Conservation (phyloP, 2,113 vertebrate genomes). For the Uria aalge region DNA sequence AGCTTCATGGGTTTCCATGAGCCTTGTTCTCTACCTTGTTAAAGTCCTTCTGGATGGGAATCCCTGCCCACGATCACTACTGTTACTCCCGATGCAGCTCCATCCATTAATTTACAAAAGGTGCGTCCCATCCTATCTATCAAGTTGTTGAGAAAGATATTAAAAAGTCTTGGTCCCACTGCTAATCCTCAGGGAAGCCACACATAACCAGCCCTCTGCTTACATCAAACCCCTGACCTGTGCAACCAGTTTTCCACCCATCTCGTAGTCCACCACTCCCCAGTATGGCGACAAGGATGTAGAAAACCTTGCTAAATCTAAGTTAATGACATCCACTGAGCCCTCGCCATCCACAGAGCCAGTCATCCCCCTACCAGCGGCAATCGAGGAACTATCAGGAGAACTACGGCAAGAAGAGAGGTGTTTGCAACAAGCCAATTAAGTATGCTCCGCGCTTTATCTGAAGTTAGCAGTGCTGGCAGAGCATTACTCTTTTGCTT, state of each 20-base stretch:
- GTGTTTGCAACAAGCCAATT: neutral
- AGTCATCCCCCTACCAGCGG: no score
- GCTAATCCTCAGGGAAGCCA: neutral
- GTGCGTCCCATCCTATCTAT: neutral
- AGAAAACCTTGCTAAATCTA: neutral
- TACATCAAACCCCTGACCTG: neutral
- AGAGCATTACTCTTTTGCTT: neutral
- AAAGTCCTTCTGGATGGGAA: neutral
- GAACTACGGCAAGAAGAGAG: neutral
- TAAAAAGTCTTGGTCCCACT: neutral
- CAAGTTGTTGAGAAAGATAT: neutral
- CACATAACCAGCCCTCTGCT: neutral
- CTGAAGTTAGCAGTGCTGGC: neutral
- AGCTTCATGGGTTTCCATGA: neutral
- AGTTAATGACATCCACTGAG: neutral
- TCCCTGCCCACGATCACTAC: neutral
- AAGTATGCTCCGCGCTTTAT: neutral
- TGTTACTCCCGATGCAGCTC: neutral
- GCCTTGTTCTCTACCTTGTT: neutral
- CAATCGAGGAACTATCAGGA: neutral
- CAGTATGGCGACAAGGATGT: neutral
- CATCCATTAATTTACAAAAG: neutral
- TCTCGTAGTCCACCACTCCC: neutral
- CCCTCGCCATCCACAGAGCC: neutral
- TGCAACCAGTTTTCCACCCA: neutral